Evolutionary conservation across 2,113 vertebrate genomes (phyloP).

Genomic region (Corythornis madagascariensis): DNA sequence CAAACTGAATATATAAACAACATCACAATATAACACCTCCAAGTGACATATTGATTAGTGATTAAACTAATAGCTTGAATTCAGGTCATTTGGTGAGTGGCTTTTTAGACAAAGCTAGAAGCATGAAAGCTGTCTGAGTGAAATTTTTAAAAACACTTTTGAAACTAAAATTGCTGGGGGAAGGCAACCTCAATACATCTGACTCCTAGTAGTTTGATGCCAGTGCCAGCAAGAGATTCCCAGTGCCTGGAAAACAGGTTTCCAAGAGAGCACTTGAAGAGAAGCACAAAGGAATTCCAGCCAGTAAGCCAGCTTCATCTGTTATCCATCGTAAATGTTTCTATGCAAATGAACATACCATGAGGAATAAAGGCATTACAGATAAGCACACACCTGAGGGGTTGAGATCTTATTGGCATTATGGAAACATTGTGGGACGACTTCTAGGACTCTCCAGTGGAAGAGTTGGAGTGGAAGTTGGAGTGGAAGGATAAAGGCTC

Average conservation of each 20-base stretch:
- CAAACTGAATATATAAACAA: slow-evolving; percentile 41
- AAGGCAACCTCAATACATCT: not conserved
- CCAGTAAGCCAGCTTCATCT: not conserved
- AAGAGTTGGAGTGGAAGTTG: not conserved
- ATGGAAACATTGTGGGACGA: not conserved
- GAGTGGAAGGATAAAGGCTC: not conserved
- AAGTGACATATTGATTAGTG: slow-evolving; percentile 49
- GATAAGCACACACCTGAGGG: not conserved
- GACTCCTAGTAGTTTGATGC: not conserved
- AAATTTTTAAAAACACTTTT: not conserved
- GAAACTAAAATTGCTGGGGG: not conserved
- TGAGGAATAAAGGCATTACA: not conserved
- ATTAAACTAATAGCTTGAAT: slow-evolving; percentile 26
- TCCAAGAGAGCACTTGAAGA: not conserved
- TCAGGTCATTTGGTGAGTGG: not conserved
- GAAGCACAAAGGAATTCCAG: not conserved
- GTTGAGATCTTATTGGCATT: not conserved
- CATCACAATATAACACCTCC: not conserved
- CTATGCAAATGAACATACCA: not conserved
- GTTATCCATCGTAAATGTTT: not conserved
- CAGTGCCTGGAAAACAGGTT: not conserved
- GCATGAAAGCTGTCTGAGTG: not conserved
- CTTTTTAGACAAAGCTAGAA: not conserved
- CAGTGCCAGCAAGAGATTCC: not conserved
- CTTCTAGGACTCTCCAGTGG: not conserved